Evolutionary conservation across 2,888 invertebrate genomes (phyloP).

Genomic region (Meiosimyza decipiens): DNA sequence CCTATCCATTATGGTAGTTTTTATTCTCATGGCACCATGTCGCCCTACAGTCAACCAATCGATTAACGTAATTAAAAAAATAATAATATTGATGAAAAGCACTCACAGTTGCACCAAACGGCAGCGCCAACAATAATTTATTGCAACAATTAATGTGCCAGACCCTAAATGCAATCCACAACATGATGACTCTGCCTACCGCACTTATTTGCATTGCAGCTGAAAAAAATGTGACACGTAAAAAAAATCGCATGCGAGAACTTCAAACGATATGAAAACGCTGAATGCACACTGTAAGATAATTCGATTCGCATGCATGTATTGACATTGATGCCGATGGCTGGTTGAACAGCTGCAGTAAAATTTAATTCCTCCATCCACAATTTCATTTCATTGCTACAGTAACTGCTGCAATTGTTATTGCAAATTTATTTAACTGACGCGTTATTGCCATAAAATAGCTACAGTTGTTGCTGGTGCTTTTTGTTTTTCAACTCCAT

Average conservation of each 20-base stretch:
- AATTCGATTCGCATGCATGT: constrained; percentile 59
- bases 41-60: no score
- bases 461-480: constrained; percentile 21
- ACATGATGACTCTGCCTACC: no score
- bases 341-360: constrained; percentile 39
- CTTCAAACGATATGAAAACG: background rate
- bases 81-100: no score
- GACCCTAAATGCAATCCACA: background rate
- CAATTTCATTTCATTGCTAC: constrained; percentile 35
- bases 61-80: no score
- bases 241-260: constrained; percentile 16
- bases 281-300: constrained; percentile 43
- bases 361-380: constrained; percentile 43
- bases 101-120: background rate
- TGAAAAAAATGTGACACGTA: background rate
- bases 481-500: constrained; percentile 37
- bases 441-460: background rate
- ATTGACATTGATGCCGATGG: constrained; percentile 49
- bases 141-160: constrained; percentile 1
- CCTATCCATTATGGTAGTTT: background rate
- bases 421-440: constrained; percentile 15
- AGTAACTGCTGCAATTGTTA: constrained; percentile 10
- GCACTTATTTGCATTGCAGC: constrained; percentile 8
- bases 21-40: background rate
- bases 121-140: constrained; percentile 3